A percentile compares a stretch with the other conserved stretches of the same genome.
phyloP scores from a whole-genome alignment of 2,888 invertebrate genomes.

The Sipha maydis region DNA sequence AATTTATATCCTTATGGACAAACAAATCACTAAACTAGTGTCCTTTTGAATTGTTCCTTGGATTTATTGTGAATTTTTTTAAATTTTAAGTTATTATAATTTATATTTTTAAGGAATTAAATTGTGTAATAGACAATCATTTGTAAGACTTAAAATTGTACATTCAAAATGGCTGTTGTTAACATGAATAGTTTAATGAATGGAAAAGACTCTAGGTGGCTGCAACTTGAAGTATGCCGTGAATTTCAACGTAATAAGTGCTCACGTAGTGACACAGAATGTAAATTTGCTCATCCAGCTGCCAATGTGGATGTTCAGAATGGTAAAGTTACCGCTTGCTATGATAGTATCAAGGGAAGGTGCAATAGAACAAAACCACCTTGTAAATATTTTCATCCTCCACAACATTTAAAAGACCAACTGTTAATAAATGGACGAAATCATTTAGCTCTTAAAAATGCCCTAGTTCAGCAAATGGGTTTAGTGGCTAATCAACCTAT shows the following conservation, averaged over 20 bases:
- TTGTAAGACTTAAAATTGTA: conserved; percentile 13
- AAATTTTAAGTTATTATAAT: conserved; percentile 24
- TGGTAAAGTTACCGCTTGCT: conserved; percentile 99
- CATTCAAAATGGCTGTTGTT: conserved; percentile 83
- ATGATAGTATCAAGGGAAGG: conserved; percentile 99
- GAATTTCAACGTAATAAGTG: conserved; percentile 99
- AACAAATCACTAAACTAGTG: conserved; percentile 61
- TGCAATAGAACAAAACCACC: conserved; percentile 99
- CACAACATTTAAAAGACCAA: conserved; percentile 99
- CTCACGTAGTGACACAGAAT: conserved; percentile 98
- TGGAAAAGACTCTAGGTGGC: conserved; percentile 99
- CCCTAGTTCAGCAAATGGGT: conserved; percentile 96
- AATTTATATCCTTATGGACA: conserved; percentile 58
- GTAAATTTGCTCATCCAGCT: conserved; percentile 99
- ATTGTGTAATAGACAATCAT: conserved; percentile 21
- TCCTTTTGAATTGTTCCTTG: conserved; percentile 56
- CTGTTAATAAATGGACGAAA: conserved; percentile 99
- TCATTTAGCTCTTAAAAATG: conserved; percentile 99
- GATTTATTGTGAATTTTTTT: conserved; percentile 28
- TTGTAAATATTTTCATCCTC: conserved; percentile 99
- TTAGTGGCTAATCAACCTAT: conserved; percentile 85
- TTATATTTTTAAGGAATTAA: conserved; percentile 17
- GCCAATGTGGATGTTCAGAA: conserved; percentile 99
- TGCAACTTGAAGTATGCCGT: conserved; percentile 98
- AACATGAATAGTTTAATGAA: conserved; percentile 96